Evolutionary conservation across 2,797 vertebrate genomes (phyloP).

Genomic region (Heliangelus exortis): DNA sequence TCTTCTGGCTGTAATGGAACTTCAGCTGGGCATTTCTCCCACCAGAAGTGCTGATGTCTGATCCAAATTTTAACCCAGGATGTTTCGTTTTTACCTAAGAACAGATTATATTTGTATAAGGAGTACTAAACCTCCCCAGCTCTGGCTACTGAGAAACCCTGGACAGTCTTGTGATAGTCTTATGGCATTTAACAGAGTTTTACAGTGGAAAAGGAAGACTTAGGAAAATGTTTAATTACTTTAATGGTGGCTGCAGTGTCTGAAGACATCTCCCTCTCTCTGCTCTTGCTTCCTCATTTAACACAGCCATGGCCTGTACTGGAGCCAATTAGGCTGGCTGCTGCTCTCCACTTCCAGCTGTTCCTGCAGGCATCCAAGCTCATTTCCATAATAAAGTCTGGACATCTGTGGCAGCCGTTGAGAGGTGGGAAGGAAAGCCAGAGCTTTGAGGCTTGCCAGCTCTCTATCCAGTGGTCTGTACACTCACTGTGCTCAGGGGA

Average conservation of each 20-base stretch:
- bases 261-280: background rate
- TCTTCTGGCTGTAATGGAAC: background rate
- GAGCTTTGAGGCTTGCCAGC: background rate
- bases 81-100: background rate
- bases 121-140: background rate
- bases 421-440: background rate
- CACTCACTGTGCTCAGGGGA: background rate
- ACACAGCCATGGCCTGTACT: background rate
- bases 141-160: background rate
- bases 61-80: background rate
- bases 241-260: background rate
- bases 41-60: fast-evolving
- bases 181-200: background rate
- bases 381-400: background rate
- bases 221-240: background rate
- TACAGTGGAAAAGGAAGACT: background rate
- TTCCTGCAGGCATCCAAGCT: background rate
- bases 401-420: slow-evolving; percentile 7
- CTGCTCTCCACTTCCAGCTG: slow-evolving; percentile 14
- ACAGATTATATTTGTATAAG: background rate
- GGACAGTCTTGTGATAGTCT: background rate
- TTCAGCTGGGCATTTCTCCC: background rate
- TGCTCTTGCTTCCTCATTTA: background rate
- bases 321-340: background rate
- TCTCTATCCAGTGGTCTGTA: background rate